Percentiles rank a stretch among this genome's conserved stretches.
These are phyloP conservation scores for Zoanthus gigantus DNA, from an alignment of 92 coral and sea anemone genomes.

Conservation along the genomic window DNA sequence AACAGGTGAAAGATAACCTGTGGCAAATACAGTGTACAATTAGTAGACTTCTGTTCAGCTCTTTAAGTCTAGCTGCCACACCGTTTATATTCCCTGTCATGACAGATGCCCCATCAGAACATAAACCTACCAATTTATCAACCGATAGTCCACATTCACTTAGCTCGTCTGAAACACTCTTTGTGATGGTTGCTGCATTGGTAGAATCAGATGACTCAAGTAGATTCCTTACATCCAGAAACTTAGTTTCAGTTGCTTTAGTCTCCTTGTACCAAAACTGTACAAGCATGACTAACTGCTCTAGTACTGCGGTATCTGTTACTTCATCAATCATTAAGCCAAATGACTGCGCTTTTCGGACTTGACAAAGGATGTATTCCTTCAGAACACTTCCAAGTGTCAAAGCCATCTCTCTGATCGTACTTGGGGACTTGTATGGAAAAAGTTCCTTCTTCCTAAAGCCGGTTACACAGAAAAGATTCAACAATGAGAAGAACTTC, in stretches of 20 bases:
- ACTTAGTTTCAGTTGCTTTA: constrained; percentile 17
- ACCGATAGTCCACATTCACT: constrained; percentile 15
- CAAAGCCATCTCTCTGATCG: too few species aligned
- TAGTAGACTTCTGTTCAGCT: background rate
- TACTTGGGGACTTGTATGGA: too few species aligned
- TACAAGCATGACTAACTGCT: constrained; percentile 35
- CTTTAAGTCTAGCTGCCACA: constrained; percentile 45
- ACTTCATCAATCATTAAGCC: constrained; percentile 60
- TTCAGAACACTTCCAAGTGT: too few species aligned
- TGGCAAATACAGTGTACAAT: constrained; percentile 24
- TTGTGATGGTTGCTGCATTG: constrained; percentile 51
- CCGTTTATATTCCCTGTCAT: constrained; percentile 62
- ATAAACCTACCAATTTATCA: constrained; percentile 43
- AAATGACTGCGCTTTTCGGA: constrained; percentile 37
- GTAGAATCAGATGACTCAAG: constrained; percentile 52
- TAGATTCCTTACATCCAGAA: constrained; percentile 42
- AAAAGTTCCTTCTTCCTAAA: too few species aligned
- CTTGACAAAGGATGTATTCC: background rate
- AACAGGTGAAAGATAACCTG: constrained; percentile 52
- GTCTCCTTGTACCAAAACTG: constrained; percentile 57
- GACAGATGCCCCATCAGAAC: constrained; percentile 54
- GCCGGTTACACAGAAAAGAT: too few species aligned
- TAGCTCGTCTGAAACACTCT: constrained; percentile 16
- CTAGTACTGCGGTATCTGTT: constrained; percentile 38
- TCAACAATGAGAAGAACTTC: too few species aligned